Evolutionary conservation across 1,140 invertebrate species (phyloP), one percentile per base, ranked within the genome.

Genomic region (Oncopodura yosiiana): DNA sequence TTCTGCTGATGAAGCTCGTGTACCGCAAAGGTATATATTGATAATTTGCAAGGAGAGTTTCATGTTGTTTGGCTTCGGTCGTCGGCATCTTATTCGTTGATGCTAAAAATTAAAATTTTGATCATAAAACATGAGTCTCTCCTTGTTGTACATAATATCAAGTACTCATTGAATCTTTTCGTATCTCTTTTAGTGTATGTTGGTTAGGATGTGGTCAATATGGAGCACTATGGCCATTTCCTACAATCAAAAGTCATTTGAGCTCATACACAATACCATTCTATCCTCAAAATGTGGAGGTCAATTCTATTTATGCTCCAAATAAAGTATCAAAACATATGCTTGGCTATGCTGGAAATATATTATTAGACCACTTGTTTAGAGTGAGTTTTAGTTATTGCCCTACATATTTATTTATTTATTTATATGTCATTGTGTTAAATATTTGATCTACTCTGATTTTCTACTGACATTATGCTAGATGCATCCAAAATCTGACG

Each of bases 401-500:
- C 3, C 18, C 11, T 11, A 21, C 5, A 21, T 6, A 19, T 44
- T 44, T 21, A 21, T 19, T 19, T 21, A 8, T 24, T 21, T 44
- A 8, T 44, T 44, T 12, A 44, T 44, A 18, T 11, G 24, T 11
- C 11, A 24, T 21, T 44, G 42, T 6, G 11, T 44, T 44, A 27
- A 45, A 18, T 6, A 11, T 11, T 18, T 19, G 3, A 46, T 39
- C 23, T 55, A 48, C 38, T 55, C 18, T 26, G 38, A 23, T 39
- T 34, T 24, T 19, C n/a, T n/a, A n/a, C n/a, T n/a, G n/a, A n/a
- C n/a, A n/a, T n/a, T n/a, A n/a, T n/a, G n/a, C n/a, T n/a, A 64
- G 62, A 58, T 64, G 56, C 56, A 58, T 56, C 62, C 62, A 32
- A 64, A 59, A 49, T 61, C 59, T 8, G 62, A 64, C 30, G 59